Percentiles rank a stretch among this genome's conserved stretches.
These are phyloP conservation scores for Masticophis lateralis DNA, from an alignment of 2,797 vertebrate genomes.

Conservation along the genomic window DNA sequence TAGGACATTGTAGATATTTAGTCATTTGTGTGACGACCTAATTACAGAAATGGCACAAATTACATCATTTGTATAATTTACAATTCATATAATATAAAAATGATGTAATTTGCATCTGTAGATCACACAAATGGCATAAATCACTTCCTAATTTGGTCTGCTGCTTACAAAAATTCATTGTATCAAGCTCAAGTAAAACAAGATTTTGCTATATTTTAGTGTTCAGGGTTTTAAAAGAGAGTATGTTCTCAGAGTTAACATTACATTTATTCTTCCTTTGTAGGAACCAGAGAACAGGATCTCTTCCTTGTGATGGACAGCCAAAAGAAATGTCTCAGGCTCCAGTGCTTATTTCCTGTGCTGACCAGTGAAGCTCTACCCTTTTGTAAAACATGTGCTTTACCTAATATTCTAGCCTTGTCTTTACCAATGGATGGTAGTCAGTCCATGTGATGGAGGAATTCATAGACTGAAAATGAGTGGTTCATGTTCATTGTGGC, in stretches of 20 bases:
- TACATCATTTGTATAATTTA: neutral
- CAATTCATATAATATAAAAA: neutral
- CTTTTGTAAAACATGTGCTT: constrained; percentile 81
- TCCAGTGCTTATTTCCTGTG: constrained; percentile 97
- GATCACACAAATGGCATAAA: neutral
- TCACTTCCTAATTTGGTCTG: neutral
- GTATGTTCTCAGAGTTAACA: constrained; percentile 30
- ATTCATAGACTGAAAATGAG: constrained; percentile 74
- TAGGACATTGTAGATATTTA: neutral
- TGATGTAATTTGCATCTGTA: neutral
- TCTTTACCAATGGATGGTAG: constrained; percentile 78
- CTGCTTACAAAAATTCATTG: neutral
- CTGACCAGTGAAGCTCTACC: constrained; percentile 90
- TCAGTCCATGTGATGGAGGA: constrained; percentile 75
- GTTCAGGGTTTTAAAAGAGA: neutral
- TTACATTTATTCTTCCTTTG: constrained; percentile 65
- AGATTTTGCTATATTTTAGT: neutral
- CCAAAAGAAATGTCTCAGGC: constrained; percentile 93
- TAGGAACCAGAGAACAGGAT: constrained; percentile 88
- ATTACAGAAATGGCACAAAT: neutral
- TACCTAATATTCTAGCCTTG: constrained; percentile 82
- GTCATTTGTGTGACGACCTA: neutral
- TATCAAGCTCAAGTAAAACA: neutral
- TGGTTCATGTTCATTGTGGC: constrained; percentile 69
- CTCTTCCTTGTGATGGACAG: constrained; percentile 85